These are phyloP conservation scores for Tadarida brasiliensis DNA, from an alignment of 2,797 vertebrate genomes.

Conservation along the genomic window DNA sequence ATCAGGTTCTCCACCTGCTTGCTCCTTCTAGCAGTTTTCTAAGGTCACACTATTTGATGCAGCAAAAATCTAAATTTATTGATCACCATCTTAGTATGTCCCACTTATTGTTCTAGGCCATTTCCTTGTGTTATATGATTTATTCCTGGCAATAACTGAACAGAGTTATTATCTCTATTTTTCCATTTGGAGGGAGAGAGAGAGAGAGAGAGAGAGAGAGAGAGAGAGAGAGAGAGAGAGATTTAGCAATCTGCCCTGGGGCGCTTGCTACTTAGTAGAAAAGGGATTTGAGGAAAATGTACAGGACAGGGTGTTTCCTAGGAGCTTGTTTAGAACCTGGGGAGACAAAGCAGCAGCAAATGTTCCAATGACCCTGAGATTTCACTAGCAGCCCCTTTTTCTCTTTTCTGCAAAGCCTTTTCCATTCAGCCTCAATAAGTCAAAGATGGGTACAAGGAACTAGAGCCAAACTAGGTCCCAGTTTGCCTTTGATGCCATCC, in stretches of 20 bases:
- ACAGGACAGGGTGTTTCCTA: not conserved
- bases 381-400: not conserved
- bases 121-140: not conserved
- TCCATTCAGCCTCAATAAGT: not conserved
- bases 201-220: too few species aligned
- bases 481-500: not conserved
- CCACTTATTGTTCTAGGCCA: not conserved
- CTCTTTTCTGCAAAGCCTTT: not conserved
- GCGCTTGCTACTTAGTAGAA: not conserved
- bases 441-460: not conserved
- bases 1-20: not conserved
- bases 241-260: not conserved
- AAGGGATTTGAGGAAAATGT: not conserved
- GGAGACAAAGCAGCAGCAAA: not conserved
- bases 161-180: not conserved
- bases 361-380: not conserved
- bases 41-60: not conserved
- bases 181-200: not conserved
- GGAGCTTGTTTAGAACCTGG: not conserved
- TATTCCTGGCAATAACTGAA: constrained; percentile 48
- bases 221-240: not conserved
- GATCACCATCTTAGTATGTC: not conserved
- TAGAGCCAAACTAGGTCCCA: not conserved
- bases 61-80: not conserved
- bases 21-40: not conserved